Percentiles rank a stretch among this genome's conserved stretches.
Evolutionary conservation across 1,140 invertebrate genomes (phyloP).

Genomic region (Scaptomyza hsui): DNA sequence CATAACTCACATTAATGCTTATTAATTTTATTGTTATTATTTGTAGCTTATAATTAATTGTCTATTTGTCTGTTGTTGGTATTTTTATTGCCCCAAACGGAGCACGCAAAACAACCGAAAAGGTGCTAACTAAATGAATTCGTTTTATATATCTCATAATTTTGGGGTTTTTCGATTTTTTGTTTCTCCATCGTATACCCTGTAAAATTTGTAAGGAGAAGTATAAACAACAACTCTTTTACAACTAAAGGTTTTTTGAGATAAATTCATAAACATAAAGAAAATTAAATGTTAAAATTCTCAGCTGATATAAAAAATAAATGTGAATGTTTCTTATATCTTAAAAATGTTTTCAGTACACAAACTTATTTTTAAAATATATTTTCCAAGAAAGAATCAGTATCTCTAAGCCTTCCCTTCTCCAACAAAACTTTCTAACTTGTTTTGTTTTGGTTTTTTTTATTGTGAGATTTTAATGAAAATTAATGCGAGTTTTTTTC

Average conservation of each 20-base stretch:
- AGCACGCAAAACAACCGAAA: slow-evolving; percentile 18
- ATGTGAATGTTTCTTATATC: too few relatives aligned
- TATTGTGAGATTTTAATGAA: slow-evolving; percentile 35
- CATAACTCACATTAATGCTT: slow-evolving; percentile 59
- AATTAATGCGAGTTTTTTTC: slow-evolving; percentile 35
- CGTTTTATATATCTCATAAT: slow-evolving; percentile 26
- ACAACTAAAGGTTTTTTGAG: too few relatives aligned
- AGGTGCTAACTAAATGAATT: slow-evolving; percentile 56
- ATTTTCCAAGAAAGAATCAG: too few relatives aligned
- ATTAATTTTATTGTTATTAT: slow-evolving; percentile 60
- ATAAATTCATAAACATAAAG: too few relatives aligned
- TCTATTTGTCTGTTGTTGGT: slow-evolving; percentile 53
- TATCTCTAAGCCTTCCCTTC: not conserved
- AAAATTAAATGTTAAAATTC: too few relatives aligned
- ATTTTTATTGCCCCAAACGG: slow-evolving; percentile 40
- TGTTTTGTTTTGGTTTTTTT: slow-evolving; percentile 8
- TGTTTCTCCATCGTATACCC: not conserved
- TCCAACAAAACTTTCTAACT: not conserved
- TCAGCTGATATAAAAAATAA: too few relatives aligned
- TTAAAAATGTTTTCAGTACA: too few relatives aligned
- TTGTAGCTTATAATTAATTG: slow-evolving; percentile 58
- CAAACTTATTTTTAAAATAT: too few relatives aligned
- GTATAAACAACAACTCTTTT: too few relatives aligned
- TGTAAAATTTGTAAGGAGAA: not conserved
- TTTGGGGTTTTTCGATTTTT: slow-evolving; percentile 2